These are phyloP conservation scores for Poecilia picta DNA, from an alignment of 2,797 vertebrate genomes.

Conservation along the genomic window DNA sequence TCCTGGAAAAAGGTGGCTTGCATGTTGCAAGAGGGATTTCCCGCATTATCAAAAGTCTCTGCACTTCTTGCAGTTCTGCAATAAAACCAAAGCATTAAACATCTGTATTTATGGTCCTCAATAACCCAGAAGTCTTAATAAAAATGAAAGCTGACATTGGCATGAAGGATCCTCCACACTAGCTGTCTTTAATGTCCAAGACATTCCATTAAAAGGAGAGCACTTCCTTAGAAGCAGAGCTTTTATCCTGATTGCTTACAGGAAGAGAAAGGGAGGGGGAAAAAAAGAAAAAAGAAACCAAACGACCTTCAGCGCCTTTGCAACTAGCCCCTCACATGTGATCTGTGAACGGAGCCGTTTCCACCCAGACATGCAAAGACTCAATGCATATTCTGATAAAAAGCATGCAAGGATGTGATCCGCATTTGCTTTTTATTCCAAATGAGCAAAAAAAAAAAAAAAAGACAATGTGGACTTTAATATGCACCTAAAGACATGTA, in stretches of 20 bases:
- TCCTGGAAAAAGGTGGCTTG: conserved; percentile 39
- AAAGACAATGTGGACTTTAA: conserved; percentile 15
- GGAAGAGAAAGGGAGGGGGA: conserved; percentile 70
- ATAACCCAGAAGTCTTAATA: conserved; percentile 88
- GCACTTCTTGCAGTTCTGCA: conserved; percentile 62
- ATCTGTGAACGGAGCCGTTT: conserved; percentile 33
- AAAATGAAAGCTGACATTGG: conserved; percentile 86
- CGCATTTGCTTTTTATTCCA: conserved; percentile 5
- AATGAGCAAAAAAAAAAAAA: not conserved
- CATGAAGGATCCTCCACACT: conserved; percentile 82
- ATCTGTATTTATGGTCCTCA: conserved; percentile 83
- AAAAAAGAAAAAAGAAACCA: conserved; percentile 54
- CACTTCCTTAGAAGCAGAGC: conserved; percentile 84
- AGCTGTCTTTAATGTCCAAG: conserved; percentile 85
- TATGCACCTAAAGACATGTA: conserved; percentile 31
- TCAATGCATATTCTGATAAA: conserved; percentile 12
- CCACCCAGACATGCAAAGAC: conserved; percentile 28
- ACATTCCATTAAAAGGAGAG: conserved; percentile 85
- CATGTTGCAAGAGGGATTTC: conserved; percentile 45
- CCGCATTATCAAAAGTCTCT: conserved; percentile 63
- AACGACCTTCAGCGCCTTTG: conserved; percentile 82
- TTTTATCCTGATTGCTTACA: conserved; percentile 91
- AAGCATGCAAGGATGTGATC: not conserved
- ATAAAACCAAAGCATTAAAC: conserved; percentile 82
- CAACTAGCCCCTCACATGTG: conserved; percentile 53